Evolutionary conservation across 2,797 vertebrate species (phyloP), one percentile per base, ranked within the genome.

Genomic region (Rhinella marina): DNA sequence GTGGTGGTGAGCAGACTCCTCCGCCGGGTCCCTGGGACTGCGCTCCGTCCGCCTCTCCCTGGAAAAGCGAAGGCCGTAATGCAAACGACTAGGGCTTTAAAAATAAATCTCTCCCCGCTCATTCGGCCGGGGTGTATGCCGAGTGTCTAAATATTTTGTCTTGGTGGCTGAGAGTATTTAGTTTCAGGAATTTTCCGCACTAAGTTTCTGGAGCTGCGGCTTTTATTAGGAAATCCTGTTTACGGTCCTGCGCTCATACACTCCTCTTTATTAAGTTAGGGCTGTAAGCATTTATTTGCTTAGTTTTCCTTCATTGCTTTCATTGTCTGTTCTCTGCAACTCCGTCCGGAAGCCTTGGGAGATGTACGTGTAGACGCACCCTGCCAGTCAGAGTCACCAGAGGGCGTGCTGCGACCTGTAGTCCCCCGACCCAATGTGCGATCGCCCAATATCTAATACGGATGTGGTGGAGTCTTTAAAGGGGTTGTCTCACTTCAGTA

Each of bases 91-190:
- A 91, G 90, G 82, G 23, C 87, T 86, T 90, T 82, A 91, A 92
- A 92, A 92, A 91, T 90, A 91, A 85, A 52, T 91, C 92, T 93
- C 90, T 87, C 23, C 70, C 66, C 54, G 68, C 90, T 85, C 84
- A 83, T 84, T 68, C 86, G 89, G 54, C 78, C 87, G 91, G 90
- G 91, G 76, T 92, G 79, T 92, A 90, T 90, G 88, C 85, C 90
- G 87, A 61, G 90, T 91, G 87, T 90, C 86, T 93, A 94, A 94
- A 94, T 93, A 93, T 93, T 91, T 81, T 87, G 83, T 90, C 90
- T 93, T 89, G 87, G 90, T 78, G 91, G 91, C 93, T 92, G 85
- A 90, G 70, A 93, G 93, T 91, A 90, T 90, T 90, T 88, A 82
- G 85, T 91, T 91, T 82, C 84, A 73, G 88, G 32, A 82, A 89